Percentiles rank a stretch among this genome's conserved stretches.
phyloP scores from a whole-genome alignment of 2,113 vertebrate species.

The Trogon melanurus region DNA sequence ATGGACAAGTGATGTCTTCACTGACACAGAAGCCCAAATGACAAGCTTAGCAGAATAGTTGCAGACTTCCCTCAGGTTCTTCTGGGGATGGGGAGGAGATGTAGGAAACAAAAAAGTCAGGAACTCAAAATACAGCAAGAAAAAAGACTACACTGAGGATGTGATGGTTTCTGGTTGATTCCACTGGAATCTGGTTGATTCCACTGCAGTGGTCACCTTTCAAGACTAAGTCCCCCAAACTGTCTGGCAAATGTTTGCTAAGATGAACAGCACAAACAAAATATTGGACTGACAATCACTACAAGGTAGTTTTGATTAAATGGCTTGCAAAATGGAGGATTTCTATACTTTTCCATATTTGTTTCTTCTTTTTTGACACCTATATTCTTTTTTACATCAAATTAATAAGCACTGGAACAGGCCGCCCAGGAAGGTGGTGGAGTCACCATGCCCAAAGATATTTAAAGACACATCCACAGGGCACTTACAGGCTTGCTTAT shows the following conservation, averaged over 20 bases:
- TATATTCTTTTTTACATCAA: not conserved
- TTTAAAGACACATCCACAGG: accelerated
- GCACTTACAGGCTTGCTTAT: not conserved
- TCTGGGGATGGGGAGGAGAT: not conserved
- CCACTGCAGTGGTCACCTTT: not conserved
- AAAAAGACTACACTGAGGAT: not conserved
- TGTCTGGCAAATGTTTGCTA: not conserved
- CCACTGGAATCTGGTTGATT: not conserved
- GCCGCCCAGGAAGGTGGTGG: not conserved
- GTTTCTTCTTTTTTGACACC: not conserved
- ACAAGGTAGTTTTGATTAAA: not conserved
- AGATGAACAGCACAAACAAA: not conserved
- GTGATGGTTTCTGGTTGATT: not conserved
- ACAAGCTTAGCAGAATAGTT: not conserved
- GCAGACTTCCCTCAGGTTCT: not conserved
- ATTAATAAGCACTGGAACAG: not conserved
- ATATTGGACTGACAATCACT: not conserved
- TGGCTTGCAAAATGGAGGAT: not conserved
- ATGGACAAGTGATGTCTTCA: not conserved
- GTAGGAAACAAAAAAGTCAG: not conserved
- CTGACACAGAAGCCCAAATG: not conserved
- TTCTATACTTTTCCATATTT: not conserved
- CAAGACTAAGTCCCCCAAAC: not conserved
- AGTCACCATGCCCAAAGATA: not conserved
- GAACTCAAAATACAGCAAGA: not conserved